Conservation (phyloP, 2,113 vertebrate species). For the Neotoma lepida region DNA sequence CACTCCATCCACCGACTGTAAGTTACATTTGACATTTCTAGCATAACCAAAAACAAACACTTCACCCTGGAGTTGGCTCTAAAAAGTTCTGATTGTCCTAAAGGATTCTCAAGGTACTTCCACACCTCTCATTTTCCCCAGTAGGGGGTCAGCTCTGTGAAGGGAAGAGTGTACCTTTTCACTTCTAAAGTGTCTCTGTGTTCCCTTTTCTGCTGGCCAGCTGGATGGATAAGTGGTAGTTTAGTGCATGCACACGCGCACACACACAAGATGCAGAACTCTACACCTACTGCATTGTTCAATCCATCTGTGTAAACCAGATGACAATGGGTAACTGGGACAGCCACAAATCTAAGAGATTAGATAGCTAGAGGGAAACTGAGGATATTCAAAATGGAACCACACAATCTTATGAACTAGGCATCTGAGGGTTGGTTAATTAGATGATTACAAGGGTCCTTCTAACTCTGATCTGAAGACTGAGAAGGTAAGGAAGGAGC, state of each 20-base stretch:
- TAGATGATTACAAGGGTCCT: not conserved
- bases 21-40: not conserved
- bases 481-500: not conserved
- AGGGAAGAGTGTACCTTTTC: not conserved
- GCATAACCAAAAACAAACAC: not conserved
- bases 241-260: not conserved
- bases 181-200: constrained; percentile 6
- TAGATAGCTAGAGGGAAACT: not conserved
- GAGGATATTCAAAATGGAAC: not conserved
- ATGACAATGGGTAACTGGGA: not conserved
- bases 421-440: not conserved
- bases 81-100: not conserved
- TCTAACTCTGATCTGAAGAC: not conserved
- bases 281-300: not conserved
- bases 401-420: not conserved
- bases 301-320: not conserved
- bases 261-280: not conserved
- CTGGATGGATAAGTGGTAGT: not conserved
- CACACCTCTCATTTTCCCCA: not conserved
- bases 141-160: constrained; percentile 7
- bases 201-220: not conserved
- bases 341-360: constrained; percentile 5
- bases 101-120: not conserved
- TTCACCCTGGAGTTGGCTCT: not conserved
- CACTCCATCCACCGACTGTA: not conserved